A percentile compares a stretch with the other conserved stretches of the same genome.
Conservation (phyloP, 2,797 vertebrate species). For the Ctenopoma kingsleyae region DNA sequence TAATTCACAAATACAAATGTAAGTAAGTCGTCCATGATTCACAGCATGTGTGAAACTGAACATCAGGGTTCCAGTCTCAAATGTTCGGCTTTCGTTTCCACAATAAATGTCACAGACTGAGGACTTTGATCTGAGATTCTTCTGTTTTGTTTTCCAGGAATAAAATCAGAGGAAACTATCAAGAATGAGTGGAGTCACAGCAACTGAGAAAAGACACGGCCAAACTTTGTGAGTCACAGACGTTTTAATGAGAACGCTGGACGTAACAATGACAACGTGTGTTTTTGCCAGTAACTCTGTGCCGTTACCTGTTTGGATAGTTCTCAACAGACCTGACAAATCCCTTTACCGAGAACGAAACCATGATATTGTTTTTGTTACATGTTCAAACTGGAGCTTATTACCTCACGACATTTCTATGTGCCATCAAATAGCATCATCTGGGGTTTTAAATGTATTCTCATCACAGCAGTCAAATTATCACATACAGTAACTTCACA, state of each 20-base stretch:
- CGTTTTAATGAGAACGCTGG: background rate
- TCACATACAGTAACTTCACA: no score
- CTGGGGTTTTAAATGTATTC: no score
- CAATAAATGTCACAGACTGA: background rate
- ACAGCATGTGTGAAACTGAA: background rate
- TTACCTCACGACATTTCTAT: no score
- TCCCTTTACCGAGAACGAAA: background rate
- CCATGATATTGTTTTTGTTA: background rate
- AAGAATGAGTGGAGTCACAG: background rate
- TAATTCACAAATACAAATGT: constrained; percentile 1
- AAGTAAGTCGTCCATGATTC: background rate
- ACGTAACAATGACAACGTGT: background rate
- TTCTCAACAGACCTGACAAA: background rate
- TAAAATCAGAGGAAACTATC: background rate
- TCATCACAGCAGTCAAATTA: no score
- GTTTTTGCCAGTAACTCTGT: background rate
- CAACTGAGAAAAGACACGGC: no score
- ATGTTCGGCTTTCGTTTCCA: background rate
- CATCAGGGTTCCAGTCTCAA: no score
- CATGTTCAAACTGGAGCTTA: no score
- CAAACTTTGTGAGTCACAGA: background rate
- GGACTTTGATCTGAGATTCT: background rate
- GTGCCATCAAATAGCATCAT: no score
- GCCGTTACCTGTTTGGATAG: background rate
- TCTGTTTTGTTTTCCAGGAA: background rate